Evolutionary conservation across 2,113 vertebrate species (phyloP).

Genomic region (Pagrus major): DNA sequence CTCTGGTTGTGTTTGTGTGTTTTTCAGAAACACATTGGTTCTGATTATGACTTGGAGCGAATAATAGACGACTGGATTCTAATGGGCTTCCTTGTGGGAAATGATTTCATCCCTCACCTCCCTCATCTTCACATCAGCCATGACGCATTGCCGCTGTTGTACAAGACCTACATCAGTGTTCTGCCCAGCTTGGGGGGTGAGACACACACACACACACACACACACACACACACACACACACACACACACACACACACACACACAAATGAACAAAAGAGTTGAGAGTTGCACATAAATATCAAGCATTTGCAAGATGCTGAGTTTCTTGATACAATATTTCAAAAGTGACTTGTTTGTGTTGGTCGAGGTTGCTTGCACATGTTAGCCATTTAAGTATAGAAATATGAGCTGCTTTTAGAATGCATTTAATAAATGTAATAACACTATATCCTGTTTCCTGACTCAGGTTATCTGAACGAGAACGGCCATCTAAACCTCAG

Average conservation of each 20-base stretch:
- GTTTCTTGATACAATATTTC: neutral
- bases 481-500: conserved; percentile 93
- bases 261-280: neutral
- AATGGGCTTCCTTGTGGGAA: conserved; percentile 99
- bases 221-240: neutral
- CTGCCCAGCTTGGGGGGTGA: conserved; percentile 94
- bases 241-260: neutral
- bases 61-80: conserved; percentile 99
- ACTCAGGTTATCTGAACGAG: conserved; percentile 97
- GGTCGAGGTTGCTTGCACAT: neutral
- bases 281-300: neutral
- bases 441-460: neutral
- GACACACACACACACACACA: conserved; percentile 30
- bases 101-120: conserved; percentile 99
- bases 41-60: conserved; percentile 94
- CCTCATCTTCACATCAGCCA: conserved; percentile 99
- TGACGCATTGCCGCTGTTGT: conserved; percentile 95
- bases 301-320: neutral
- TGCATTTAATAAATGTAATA: too few relatives aligned
- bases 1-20: conserved; percentile 3
- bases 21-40: conserved; percentile 88
- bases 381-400: neutral
- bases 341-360: neutral
- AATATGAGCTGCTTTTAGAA: neutral
- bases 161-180: conserved; percentile 94